Evolutionary conservation across 2,888 invertebrate species (phyloP), one percentile per base, ranked within the genome.

Genomic region (Patella ulyssiponensis): DNA sequence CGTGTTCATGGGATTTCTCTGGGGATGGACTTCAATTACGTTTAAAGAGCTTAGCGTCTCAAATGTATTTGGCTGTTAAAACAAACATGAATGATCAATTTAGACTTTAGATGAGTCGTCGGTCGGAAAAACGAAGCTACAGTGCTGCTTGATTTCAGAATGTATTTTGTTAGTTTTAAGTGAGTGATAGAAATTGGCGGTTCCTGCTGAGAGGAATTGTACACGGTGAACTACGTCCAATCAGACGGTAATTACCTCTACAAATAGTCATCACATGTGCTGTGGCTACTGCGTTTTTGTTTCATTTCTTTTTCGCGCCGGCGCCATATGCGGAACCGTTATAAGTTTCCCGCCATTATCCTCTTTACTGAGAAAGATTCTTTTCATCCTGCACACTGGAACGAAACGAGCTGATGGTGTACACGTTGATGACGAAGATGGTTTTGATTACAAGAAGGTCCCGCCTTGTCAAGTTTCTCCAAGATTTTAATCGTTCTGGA

Each of bases 31-130:
- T 76, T 76, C 76, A 76, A 76, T 76, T 76, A 76, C 76, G 56
- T 73, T 72, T 76, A 76, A 73, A 72, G 76, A 64, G 73, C 72
- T 51, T 73, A 72, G 64, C 51, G 76, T 72, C 76, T 76, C 76
- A 76, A 76, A 76, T 76, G 76, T 76, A 76, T 76, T 76, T 76
- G 72, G 20, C 72, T 76, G 72, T 76, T 76, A 76, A 76, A 76
- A 76, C 76, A 76, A 76, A 76, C 76, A 76, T 64, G 58, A 71
- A 72, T 76, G 64, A 76, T 76, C 76, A 76, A 76, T 76, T 73
- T 76, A 73, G 23, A 64, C 20, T 20, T 23, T 20, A 64, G 64
- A 64, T 64, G 64, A 64, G 64, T 64, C 64, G 64, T 11, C 64
- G 23, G 23, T 20, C 14, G 23, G 64, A 64, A 64, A 20, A 64